Evolutionary conservation across 2,797 vertebrate genomes (phyloP), one percentile per base, ranked within the genome.

Genomic region (Hapalemur alaotrensis): DNA sequence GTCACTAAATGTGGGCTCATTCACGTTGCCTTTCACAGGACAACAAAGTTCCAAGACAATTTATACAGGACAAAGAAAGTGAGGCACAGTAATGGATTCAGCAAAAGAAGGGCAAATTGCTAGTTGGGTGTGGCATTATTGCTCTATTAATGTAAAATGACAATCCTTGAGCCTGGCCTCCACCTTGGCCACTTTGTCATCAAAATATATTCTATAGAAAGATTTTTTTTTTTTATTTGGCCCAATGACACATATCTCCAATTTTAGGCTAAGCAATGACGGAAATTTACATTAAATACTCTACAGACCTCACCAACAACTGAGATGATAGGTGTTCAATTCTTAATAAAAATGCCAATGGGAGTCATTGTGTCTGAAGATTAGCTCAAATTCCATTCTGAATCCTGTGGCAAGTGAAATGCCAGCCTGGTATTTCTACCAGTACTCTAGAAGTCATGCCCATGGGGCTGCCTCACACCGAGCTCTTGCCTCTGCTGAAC

Each of bases 271-370:
- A 80, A 76, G 22, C n/a, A 67, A 32, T 18, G 25, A 48, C 38
- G 22, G 18, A 32, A 46, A 88, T 76, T 96, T 87, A 59, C 30
- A 67, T 73, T 73, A 65, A 87, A 93, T 79, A 57, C 41, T 86
- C 57, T 57, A 76, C 15, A 88, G 23, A 50, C 32, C 15, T 67
- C 78, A 61, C n/a, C 59, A 43, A 59, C 30, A 15, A 30, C 57
- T 3, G 4, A 79, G 17, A n/a, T 48, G 35, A 72, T 38, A 52
- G 18, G 50, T 72, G 22, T 35, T 73, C 35, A 35, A 8, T 22
- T 67, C 59, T 78, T 57, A 41, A 38, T 25, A 59, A 84, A 79
- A 78, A 65, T 72, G 73, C 17, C 52, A 70, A 0, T 78, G 38
- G 20, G 43, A 80, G 41, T 65, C 11, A 15, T 35, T 72, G 4